Evolutionary conservation across 1,140 invertebrate species (phyloP).

Genomic region (Neotoxoptera formosana): DNA sequence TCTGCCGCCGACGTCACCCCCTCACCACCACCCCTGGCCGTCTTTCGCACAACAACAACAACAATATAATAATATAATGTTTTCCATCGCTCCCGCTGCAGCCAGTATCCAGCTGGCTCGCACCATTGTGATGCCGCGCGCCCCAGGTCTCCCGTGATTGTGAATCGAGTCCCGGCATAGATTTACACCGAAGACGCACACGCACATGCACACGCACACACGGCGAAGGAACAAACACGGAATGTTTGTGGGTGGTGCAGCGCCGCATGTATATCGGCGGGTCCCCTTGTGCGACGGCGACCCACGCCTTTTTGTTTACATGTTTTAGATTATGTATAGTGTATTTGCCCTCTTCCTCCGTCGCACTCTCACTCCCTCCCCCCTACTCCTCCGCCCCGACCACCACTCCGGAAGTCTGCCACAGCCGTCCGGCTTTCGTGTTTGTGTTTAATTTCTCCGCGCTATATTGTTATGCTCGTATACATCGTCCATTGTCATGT

Average conservation of each 20-base stretch:
- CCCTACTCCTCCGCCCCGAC: neutral
- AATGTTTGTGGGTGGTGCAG: conserved; percentile 56
- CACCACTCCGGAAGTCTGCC: conserved; percentile 27
- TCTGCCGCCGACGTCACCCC: neutral
- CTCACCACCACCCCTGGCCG: neutral
- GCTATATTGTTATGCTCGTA: neutral
- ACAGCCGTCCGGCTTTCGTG: neutral
- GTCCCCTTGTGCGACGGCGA: conserved; percentile 47
- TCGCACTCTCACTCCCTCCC: neutral
- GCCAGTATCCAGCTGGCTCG: conserved; percentile 53
- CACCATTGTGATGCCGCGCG: conserved; percentile 36
- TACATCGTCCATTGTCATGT: neutral
- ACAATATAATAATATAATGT: conserved; percentile 53
- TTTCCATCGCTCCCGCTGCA: conserved; percentile 16
- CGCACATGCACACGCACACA: neutral
- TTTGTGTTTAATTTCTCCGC: conserved; percentile 10
- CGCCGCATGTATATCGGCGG: neutral
- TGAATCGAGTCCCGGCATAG: neutral
- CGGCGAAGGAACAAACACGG: conserved; percentile 38
- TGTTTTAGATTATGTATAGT: conserved; percentile 48
- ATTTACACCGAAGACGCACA: neutral
- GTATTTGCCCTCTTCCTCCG: neutral
- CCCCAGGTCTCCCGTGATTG: conserved; percentile 49
- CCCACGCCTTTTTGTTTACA: conserved; percentile 58
- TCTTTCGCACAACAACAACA: conserved; percentile 39